Conservation (phyloP, 2,113 vertebrate genomes). For the Oncorhynchus kisutch region DNA sequence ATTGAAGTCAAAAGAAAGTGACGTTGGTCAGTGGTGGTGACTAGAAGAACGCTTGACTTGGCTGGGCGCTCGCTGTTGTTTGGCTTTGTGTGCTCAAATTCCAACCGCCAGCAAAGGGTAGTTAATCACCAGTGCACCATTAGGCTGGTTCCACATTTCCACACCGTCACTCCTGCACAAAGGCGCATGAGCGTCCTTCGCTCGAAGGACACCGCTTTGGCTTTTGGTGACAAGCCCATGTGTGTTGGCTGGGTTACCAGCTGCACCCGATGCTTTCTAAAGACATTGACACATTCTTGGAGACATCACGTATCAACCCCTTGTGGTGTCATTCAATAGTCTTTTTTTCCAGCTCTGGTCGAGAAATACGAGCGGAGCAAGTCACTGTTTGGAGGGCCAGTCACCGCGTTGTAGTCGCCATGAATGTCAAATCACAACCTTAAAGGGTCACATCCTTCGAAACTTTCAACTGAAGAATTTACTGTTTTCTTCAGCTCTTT, state of each 20-base stretch:
- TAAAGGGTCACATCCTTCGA: constrained; percentile 31
- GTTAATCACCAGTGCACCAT: constrained; percentile 57
- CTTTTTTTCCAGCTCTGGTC: constrained; percentile 30
- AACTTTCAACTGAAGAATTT: too few species aligned
- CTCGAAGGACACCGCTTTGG: constrained; percentile 25
- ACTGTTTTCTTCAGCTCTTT: background rate
- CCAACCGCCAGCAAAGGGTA: constrained; percentile 41
- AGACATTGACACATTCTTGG: constrained; percentile 49
- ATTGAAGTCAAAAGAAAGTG: background rate
- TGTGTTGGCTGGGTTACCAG: constrained; percentile 30
- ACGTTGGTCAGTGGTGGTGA: background rate
- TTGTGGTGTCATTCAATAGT: constrained; percentile 48
- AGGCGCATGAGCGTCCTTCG: constrained; percentile 39
- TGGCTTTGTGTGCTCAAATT: constrained; percentile 43
- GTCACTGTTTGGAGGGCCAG: constrained; percentile 41
- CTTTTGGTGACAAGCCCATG: constrained; percentile 28
- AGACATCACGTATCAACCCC: constrained; percentile 31
- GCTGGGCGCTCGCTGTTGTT: constrained; percentile 32
- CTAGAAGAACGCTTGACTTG: constrained; percentile 33
- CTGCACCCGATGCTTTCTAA: constrained; percentile 29
- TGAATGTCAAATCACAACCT: constrained; percentile 47
- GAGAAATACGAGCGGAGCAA: constrained; percentile 42
- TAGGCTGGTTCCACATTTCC: constrained; percentile 65
- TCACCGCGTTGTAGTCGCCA: constrained; percentile 49
- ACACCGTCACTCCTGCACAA: constrained; percentile 52